phyloP scores from a whole-genome alignment of 2,113 vertebrate species.

The Brienomyrus brachyistius region DNA sequence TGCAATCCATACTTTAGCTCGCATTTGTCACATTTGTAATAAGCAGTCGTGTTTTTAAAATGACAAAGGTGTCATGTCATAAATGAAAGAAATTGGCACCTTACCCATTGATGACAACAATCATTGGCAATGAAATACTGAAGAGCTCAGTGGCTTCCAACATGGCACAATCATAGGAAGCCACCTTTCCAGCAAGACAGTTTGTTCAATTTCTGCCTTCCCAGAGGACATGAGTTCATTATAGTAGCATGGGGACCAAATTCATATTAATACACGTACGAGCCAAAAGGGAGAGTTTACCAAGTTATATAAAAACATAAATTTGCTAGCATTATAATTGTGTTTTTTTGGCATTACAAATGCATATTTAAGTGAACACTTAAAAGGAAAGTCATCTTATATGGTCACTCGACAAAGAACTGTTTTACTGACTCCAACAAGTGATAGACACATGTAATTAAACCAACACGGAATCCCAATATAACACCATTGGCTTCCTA shows the following conservation, averaged over 20 bases:
- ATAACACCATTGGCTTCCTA: too few relatives aligned
- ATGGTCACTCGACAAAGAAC: too few relatives aligned
- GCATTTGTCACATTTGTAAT: neutral
- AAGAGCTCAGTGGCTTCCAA: neutral
- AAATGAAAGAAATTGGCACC: neutral
- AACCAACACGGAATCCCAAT: too few relatives aligned
- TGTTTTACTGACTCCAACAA: too few relatives aligned
- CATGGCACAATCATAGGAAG: neutral
- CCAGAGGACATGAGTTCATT: too few relatives aligned
- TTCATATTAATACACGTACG: too few relatives aligned
- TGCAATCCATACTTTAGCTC: neutral
- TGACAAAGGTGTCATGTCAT: neutral
- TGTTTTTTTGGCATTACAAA: neutral
- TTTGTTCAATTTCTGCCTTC: neutral
- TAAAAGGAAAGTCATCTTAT: too few relatives aligned
- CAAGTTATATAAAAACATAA: too few relatives aligned
- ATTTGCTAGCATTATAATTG: neutral
- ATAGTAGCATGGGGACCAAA: too few relatives aligned
- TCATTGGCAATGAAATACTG: neutral
- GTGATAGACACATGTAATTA: too few relatives aligned
- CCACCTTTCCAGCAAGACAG: neutral
- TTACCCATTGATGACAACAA: neutral
- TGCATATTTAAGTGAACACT: too few relatives aligned
- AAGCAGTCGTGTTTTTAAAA: neutral
- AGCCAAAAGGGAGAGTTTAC: too few relatives aligned